These are phyloP conservation scores for Drosophila helvetica DNA, from an alignment of 2,888 invertebrate species.

Conservation along the genomic window DNA sequence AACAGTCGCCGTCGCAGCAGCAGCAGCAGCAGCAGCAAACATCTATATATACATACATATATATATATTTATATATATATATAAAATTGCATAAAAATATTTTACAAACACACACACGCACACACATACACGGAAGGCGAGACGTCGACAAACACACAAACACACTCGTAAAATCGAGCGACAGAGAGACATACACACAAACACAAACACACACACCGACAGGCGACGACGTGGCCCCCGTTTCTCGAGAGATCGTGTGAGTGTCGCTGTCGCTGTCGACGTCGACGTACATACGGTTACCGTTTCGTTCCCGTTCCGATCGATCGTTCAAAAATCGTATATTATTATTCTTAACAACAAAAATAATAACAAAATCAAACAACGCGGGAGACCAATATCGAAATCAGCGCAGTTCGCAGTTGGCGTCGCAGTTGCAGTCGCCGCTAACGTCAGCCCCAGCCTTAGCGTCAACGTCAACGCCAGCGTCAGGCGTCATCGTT, in stretches of 20 bases:
- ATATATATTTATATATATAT: slow-evolving; percentile 63
- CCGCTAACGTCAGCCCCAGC: slow-evolving; percentile 34
- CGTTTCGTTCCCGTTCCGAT: slow-evolving; percentile 1
- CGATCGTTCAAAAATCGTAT: background rate
- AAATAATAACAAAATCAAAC: slow-evolving; percentile 45
- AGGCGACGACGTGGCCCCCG: slow-evolving; percentile 70
- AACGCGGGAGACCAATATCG: slow-evolving; percentile 13
- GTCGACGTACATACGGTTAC: background rate
- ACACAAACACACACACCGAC: slow-evolving; percentile 42
- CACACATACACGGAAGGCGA: slow-evolving; percentile 50
- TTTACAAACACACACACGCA: slow-evolving; percentile 54
- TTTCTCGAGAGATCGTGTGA: slow-evolving; percentile 45
- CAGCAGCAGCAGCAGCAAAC: slow-evolving; percentile 52
- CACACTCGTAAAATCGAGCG: slow-evolving; percentile 7
- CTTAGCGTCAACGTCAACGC: slow-evolving; percentile 46
- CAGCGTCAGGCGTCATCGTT: slow-evolving; percentile 43
- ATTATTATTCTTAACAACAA: slow-evolving; percentile 7
- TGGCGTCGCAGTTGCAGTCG: slow-evolving; percentile 20
- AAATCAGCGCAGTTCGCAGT: slow-evolving; percentile 11
- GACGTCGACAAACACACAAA: slow-evolving; percentile 10
- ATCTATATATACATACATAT: slow-evolving; percentile 46
- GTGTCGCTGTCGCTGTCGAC: slow-evolving; percentile 24
- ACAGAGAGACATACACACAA: slow-evolving; percentile 35
- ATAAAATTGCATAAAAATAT: slow-evolving; percentile 80
- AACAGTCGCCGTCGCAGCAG: slow-evolving; percentile 25